These are phyloP conservation scores for Phalanger gymnotis DNA, from an alignment of 2,797 vertebrate genomes.

Conservation along the genomic window DNA sequence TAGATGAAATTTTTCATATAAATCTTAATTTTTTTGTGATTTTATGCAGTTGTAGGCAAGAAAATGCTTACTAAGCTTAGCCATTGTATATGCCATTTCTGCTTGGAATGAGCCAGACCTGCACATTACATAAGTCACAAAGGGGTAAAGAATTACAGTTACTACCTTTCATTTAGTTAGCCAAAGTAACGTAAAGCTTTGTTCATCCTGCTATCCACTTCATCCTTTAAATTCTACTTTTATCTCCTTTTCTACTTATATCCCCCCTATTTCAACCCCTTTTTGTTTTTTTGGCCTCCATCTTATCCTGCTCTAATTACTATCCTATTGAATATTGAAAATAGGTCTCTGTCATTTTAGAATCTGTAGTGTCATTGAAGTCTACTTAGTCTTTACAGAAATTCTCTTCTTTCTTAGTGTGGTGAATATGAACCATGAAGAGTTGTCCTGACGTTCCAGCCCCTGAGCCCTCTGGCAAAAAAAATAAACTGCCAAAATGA, in stretches of 20 bases:
- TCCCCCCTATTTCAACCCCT: neutral
- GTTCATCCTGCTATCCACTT: neutral
- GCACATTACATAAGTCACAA: neutral
- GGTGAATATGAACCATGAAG: neutral
- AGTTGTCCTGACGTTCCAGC: neutral
- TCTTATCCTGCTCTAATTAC: neutral
- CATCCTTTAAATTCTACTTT: neutral
- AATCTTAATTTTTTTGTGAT: neutral
- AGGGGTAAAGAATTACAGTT: neutral
- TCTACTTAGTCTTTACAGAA: neutral
- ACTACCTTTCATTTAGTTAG: neutral
- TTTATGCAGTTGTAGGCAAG: neutral
- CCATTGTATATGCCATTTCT: neutral
- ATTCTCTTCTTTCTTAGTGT: neutral
- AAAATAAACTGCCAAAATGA: neutral
- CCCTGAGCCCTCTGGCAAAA: neutral
- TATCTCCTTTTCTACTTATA: neutral
- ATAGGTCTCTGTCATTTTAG: neutral
- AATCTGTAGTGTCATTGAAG: constrained; percentile 26
- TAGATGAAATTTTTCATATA: neutral
- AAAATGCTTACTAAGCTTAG: neutral
- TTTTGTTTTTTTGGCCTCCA: neutral
- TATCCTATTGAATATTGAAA: constrained; percentile 32
- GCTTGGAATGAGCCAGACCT: neutral
- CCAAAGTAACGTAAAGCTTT: neutral